Conservation (phyloP, 2,888 invertebrate species). For the Glaucopsyche alexis region DNA sequence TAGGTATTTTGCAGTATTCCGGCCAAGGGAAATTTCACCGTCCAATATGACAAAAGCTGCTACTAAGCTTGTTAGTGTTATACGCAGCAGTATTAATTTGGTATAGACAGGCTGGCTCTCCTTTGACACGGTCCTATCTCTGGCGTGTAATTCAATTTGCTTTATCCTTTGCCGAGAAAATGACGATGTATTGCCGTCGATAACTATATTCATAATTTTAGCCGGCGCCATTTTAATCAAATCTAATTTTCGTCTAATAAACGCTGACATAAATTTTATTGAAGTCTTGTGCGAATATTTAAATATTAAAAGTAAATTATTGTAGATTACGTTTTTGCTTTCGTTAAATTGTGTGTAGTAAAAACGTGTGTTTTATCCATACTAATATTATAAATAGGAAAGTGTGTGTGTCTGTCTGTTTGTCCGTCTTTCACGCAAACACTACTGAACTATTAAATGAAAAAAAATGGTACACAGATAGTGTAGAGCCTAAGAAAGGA, state of each 20-base stretch:
- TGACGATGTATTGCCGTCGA: constrained; percentile 57
- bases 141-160: constrained; percentile 65
- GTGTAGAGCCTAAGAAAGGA: no score
- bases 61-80: constrained; percentile 27
- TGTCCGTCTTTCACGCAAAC: no score
- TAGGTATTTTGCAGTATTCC: constrained; percentile 8
- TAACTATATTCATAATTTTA: constrained; percentile 64
- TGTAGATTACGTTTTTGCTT: not conserved
- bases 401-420: no score
- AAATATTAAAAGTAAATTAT: not conserved
- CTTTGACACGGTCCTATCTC: constrained; percentile 56
- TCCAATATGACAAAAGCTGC: constrained; percentile 25
- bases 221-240: constrained; percentile 52
- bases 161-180: constrained; percentile 63
- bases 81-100: constrained; percentile 27
- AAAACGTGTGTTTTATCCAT: no score
- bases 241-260: not conserved
- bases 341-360: no score
- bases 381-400: no score
- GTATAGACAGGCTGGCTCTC: constrained; percentile 42
- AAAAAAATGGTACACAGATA: no score
- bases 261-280: constrained; percentile 12
- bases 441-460: no score
- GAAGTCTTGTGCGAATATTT: constrained; percentile 8
- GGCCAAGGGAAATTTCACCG: constrained; percentile 12